These are phyloP conservation scores for Allacma fusca DNA, from an alignment of 2,888 invertebrate species.

Conservation along the genomic window DNA sequence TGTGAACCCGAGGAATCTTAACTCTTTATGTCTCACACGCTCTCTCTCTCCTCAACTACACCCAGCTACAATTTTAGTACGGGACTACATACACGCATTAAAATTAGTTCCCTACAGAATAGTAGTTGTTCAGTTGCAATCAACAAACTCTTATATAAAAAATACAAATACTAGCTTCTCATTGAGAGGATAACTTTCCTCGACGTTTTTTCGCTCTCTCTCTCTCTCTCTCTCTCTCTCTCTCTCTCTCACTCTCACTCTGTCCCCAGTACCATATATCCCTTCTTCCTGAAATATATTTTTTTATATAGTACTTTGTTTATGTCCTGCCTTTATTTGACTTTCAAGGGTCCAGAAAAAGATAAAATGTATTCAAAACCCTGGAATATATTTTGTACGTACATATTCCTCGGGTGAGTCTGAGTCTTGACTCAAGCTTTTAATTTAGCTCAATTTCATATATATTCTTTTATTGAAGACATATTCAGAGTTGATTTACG, in stretches of 20 bases:
- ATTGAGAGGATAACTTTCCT: conserved; percentile 14
- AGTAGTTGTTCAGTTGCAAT: conserved; percentile 31
- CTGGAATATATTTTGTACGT: too few species aligned
- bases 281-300: conserved; percentile 7
- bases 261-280: neutral
- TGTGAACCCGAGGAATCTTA: too few species aligned
- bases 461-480: conserved; percentile 35
- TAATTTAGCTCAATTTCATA: conserved; percentile 43
- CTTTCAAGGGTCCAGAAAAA: neutral
- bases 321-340: neutral
- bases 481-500: conserved; percentile 27
- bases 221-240: too few species aligned
- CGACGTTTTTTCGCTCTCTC: conserved; percentile 9
- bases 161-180: conserved; percentile 9
- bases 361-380: too few species aligned
- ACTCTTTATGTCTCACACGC: neutral
- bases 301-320: neutral
- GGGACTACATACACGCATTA: conserved; percentile 2
- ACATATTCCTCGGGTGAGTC: too few species aligned
- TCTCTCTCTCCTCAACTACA: neutral
- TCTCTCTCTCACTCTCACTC: too few species aligned
- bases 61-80: neutral
- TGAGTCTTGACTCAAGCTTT: conserved; percentile 30
- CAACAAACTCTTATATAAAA: conserved; percentile 29
- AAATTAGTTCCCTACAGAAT: conserved; percentile 18